A percentile compares a stretch with the other conserved stretches of the same genome.
Evolutionary conservation across 2,888 invertebrate species (phyloP).

Genomic region (Phengaris arion): DNA sequence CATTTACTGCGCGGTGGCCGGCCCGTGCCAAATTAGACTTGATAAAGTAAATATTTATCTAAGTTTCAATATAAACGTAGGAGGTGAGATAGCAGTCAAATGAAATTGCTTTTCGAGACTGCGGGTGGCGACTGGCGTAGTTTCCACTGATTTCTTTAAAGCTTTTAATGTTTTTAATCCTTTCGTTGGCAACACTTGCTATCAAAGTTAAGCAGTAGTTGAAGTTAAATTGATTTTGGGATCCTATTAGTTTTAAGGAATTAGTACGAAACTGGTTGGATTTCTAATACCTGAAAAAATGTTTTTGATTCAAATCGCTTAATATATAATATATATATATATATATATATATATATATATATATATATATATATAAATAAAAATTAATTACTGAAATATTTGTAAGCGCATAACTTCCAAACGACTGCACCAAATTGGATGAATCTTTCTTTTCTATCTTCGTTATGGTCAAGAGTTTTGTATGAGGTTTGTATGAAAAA

Average conservation of each 20-base stretch:
- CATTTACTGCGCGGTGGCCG: conserved; percentile 56
- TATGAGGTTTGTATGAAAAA: no score
- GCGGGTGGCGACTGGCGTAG: conserved; percentile 59
- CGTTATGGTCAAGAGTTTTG: no score
- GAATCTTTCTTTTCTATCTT: no score
- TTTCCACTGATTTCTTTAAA: conserved; percentile 60
- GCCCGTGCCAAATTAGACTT: conserved; percentile 76
- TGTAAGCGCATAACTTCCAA: no score
- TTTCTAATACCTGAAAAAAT: neutral
- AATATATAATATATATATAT: no score
- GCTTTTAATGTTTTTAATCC: conserved; percentile 43
- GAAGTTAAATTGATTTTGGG: conserved; percentile 20
- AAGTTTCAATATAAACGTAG: conserved; percentile 78
- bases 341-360: no score
- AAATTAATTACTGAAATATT: no score
- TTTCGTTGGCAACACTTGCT: conserved; percentile 33
- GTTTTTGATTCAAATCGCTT: neutral
- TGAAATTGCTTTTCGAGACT: conserved; percentile 72
- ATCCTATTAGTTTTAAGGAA: conserved; percentile 13
- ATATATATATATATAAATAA: no score
- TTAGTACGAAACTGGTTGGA: neutral
- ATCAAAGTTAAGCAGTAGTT: conserved; percentile 17
- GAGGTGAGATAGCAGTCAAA: conserved; percentile 76
- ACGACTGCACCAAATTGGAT: no score
- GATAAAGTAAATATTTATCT: conserved; percentile 77